Evolutionary conservation across 2,113 vertebrate genomes (phyloP), one percentile per base, ranked within the genome.

Genomic region (Cygnus buccinator): DNA sequence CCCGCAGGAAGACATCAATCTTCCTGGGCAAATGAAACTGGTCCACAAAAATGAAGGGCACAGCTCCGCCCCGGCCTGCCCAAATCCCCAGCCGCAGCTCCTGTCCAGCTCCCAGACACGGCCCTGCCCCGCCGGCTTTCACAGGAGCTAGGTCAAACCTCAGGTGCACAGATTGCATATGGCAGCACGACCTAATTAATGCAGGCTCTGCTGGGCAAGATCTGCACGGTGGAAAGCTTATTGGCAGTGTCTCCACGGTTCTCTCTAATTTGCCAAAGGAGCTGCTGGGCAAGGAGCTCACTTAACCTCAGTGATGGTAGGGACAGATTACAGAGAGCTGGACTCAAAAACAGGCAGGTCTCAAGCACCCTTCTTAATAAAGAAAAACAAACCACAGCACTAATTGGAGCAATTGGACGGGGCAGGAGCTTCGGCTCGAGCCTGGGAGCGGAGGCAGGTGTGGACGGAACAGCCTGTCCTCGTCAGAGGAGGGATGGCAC

Each of bases 221-320:
- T 87, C 77, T 62, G 39, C 89, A 48, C 0, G 0, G 70, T 65
- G 50, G 41, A 65, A 87, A 86, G 65, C 83, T 95, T 75, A 93
- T 81, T 84, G 92, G 67, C 74, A 50, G 5, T 6, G 13, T 41
- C 84, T 63, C 13, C 1, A 73, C 54, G 61, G 62, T 79, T 92
- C 81, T 84, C 77, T 93, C 46, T 95, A 93, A 94, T 94, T 94
- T 94, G 50, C n/a, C 84, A 70, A 87, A 84, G 76, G 70, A 90
- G 84, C 71, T 96, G 81, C 93, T 91, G 73, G 85, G 77, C 89
- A 94, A 78, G 95, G 95, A 87, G 39, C 91, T 84, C 89, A 70
- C 84, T 91, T 93, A 89, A 91, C 84, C 86, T 91, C 77, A 83
- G 1, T 73, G 58, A 31, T 22, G 43, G 70, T 1, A 77, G 54